Conservation (phyloP, 2,113 vertebrate species). For the Alligator mississippiensis region DNA sequence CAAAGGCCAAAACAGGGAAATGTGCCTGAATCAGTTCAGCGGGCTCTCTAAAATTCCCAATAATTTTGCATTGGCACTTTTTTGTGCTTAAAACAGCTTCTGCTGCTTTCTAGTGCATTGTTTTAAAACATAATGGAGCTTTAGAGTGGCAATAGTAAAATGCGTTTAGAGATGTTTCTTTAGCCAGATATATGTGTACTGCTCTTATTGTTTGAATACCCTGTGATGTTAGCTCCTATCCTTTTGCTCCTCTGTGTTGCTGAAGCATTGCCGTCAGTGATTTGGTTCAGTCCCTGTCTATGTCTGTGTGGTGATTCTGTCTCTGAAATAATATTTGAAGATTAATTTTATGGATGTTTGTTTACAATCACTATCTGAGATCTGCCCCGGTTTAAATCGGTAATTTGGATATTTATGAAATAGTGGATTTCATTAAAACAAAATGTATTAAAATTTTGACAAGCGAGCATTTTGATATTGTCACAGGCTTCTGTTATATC, state of each 20-base stretch:
- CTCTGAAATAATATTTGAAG: background rate
- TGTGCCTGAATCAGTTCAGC: accelerated
- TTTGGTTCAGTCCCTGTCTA: background rate
- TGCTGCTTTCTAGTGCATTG: slow-evolving; percentile 3
- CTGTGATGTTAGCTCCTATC: background rate
- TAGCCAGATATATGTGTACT: background rate
- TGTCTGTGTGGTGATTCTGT: background rate
- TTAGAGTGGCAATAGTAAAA: background rate
- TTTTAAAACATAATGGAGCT: slow-evolving; percentile 27
- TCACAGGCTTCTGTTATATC: background rate
- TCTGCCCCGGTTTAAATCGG: background rate
- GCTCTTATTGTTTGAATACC: background rate
- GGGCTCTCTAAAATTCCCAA: background rate
- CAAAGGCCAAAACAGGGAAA: background rate
- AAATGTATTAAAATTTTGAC: background rate
- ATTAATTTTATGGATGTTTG: background rate
- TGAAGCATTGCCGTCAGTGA: slow-evolving; percentile 25
- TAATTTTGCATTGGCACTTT: background rate
- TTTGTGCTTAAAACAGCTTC: background rate
- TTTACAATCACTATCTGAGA: background rate
- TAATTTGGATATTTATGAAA: background rate
- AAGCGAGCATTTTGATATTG: background rate
- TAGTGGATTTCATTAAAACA: background rate
- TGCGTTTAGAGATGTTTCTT: background rate
- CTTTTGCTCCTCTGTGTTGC: slow-evolving; percentile 31